phyloP scores from a whole-genome alignment of 1,140 invertebrate species.

The Chelonus insularis region DNA sequence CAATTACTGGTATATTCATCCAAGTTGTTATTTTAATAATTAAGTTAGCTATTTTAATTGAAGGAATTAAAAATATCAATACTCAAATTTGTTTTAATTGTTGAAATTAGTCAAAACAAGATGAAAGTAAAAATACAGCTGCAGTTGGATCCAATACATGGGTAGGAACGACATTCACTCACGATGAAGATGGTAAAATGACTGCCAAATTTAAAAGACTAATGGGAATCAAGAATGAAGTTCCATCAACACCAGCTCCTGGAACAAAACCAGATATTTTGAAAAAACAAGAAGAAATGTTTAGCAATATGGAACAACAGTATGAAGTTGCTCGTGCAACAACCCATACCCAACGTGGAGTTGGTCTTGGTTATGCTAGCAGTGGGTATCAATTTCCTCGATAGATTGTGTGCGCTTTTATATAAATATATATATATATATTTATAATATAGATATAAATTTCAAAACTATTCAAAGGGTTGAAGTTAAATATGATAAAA shows the following conservation, averaged over 20 bases:
- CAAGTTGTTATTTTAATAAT: no score
- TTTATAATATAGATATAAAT: background rate
- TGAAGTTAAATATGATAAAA: no score
- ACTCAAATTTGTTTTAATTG: no score
- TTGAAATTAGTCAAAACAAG: constrained; percentile 40
- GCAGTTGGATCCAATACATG: constrained; percentile 66
- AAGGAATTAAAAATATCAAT: no score
- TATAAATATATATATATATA: background rate
- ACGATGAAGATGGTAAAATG: constrained; percentile 87
- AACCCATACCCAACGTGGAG: constrained; percentile 90
- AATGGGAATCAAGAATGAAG: constrained; percentile 87
- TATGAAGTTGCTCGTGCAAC: constrained; percentile 91
- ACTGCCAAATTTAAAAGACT: constrained; percentile 93
- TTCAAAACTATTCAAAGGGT: no score
- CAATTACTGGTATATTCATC: no score
- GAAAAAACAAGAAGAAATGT: constrained; percentile 89
- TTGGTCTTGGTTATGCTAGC: constrained; percentile 80
- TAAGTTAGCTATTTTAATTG: no score
- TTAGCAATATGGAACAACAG: constrained; percentile 88
- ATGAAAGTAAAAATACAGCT: constrained; percentile 44
- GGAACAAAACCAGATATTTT: constrained; percentile 64
- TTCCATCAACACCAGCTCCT: constrained; percentile 41
- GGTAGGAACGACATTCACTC: constrained; percentile 81
- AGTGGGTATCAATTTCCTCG: constrained; percentile 56
- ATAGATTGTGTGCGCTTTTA: constrained; percentile 39